Conservation (phyloP, 1,140 invertebrate genomes). For the Anoplophora glabripennis region DNA sequence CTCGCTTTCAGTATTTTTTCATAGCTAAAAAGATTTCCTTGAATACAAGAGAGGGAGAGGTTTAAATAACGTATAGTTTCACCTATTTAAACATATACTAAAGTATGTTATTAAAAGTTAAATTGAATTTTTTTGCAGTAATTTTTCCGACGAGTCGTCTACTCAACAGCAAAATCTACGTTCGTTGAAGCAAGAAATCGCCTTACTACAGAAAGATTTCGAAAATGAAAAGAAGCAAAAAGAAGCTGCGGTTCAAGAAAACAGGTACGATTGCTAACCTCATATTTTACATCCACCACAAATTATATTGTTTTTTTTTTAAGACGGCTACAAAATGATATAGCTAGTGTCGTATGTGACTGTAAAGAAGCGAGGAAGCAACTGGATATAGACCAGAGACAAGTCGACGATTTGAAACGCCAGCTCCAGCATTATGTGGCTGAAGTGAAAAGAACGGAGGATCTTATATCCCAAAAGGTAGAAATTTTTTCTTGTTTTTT, state of each 20-base stretch:
- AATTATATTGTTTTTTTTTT: not conserved
- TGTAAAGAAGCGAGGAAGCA: conserved; percentile 55
- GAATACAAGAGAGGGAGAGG: no score
- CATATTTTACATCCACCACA: not conserved
- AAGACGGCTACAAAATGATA: conserved; percentile 62
- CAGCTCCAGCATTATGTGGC: conserved; percentile 71
- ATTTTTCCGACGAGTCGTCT: conserved; percentile 18
- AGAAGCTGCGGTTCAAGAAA: conserved; percentile 27
- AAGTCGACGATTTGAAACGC: conserved; percentile 65
- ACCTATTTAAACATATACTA: no score
- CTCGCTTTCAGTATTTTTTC: no score
- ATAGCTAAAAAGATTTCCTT: no score
- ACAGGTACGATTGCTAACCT: conserved; percentile 16
- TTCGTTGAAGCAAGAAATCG: conserved; percentile 22
- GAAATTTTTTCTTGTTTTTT: conserved; percentile 2
- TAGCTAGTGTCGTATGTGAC: conserved; percentile 55
- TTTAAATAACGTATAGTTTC: no score
- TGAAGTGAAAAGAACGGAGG: conserved; percentile 67
- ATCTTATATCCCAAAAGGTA: conserved; percentile 63
- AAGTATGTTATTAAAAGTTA: no score
- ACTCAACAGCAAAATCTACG: conserved; percentile 19
- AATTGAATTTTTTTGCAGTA: conserved; percentile 25
- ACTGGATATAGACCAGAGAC: conserved; percentile 59
- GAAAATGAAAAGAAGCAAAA: conserved; percentile 25
- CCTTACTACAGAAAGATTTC: conserved; percentile 21